Evolutionary conservation across 2,888 invertebrate genomes (phyloP), one percentile per base, ranked within the genome.

Genomic region (Phalangium opilio): DNA sequence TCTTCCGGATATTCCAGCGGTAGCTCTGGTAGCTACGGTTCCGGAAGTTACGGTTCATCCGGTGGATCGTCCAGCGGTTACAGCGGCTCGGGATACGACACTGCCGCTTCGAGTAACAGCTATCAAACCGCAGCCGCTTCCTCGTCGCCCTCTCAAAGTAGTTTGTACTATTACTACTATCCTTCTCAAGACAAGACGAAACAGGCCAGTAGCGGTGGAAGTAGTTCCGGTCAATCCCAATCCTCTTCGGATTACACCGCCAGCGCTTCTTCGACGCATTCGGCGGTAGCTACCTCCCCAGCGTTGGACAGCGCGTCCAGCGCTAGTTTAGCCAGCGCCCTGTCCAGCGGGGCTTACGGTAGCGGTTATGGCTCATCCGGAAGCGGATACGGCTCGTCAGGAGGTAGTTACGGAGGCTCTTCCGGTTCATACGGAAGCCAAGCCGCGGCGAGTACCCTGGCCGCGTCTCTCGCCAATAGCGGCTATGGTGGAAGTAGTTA

Each of bases 161-260:
- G 48, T 19, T 56, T 56, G 41, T 51, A 57, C 7, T 57, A 57
- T 41, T 58, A 58, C 41, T 57, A 57, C 35, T 58, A 57, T 21
- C 56, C 56, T 7, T 52, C 51, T 5, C 54, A 51, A 46, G 53
- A 56, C 8, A 55, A 55, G 38, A 44, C 45, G 3, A 49, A 51
- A 48, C 49, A 57, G 27, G 47, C 50, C 32, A 45, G 45, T 27
- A 50, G 50, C 34, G n/a, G n/a, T n/a, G 50, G 51, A 19, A 51
- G 53, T 41, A 27, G 27, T 8, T 27, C 27, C 27, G 27, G 27
- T 7, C 27, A 27, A 27, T 27, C 27, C 5, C 38, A 10, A 18
- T 38, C 38, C 10, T 3, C 38, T 3, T 15, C 15, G 18, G 38
- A 38, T 38, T 38, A 38, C 38, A 18, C 15, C 15, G 18, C 38